Conservation (phyloP, 2,888 invertebrate genomes). For the Noctua janthe region DNA sequence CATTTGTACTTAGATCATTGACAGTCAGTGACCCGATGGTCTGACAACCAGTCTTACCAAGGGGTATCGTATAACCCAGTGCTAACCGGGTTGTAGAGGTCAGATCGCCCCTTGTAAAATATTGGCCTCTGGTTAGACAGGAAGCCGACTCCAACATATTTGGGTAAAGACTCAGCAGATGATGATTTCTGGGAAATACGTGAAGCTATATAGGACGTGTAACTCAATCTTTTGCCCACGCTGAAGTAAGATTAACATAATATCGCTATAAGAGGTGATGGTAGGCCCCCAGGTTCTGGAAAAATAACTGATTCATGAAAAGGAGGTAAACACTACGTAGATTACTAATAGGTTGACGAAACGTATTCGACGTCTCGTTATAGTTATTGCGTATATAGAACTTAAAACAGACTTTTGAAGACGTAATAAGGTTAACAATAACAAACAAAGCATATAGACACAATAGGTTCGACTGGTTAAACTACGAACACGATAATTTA, state of each 20-base stretch:
- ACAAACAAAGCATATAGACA: conserved; percentile 20
- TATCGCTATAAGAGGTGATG: background rate
- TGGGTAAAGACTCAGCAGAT: too few relatives aligned
- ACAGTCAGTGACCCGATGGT: background rate
- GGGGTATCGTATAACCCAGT: background rate
- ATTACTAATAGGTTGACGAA: background rate
- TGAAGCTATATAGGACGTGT: background rate
- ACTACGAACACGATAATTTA: conserved; percentile 4
- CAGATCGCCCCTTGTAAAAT: background rate
- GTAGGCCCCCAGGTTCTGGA: conserved; percentile 2
- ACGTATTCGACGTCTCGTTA: background rate
- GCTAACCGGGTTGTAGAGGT: background rate
- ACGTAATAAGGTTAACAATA: conserved; percentile 44
- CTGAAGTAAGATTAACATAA: background rate
- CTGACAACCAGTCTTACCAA: background rate
- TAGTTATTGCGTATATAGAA: conserved; percentile 3
- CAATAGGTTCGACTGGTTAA: conserved; percentile 1
- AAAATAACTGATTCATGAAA: conserved; percentile 15
- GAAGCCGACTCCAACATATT: too few relatives aligned
- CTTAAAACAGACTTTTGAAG: conserved; percentile 13
- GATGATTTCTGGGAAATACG: background rate
- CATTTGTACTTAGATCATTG: background rate
- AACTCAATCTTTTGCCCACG: fast-evolving
- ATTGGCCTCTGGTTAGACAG: background rate
- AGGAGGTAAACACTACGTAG: background rate